A percentile compares a stretch with the other conserved stretches of the same genome.
Conservation (phyloP, 2,797 vertebrate genomes). For the Chrosomus eos region DNA sequence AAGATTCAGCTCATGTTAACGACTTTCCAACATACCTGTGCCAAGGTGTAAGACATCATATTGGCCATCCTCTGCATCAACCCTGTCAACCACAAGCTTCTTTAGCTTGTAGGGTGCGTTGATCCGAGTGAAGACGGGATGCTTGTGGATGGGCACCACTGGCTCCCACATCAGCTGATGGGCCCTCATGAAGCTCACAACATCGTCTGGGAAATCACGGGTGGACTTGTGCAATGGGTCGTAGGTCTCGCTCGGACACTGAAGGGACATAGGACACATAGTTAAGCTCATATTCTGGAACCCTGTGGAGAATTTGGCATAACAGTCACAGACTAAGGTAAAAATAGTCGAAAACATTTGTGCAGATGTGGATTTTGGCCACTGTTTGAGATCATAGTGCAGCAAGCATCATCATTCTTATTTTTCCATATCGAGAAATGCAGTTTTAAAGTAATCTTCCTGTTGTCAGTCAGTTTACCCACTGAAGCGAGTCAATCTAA, state of each 20-base stretch:
- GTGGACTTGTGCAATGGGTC: slow-evolving; percentile 84
- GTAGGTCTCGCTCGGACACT: slow-evolving; percentile 90
- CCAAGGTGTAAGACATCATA: slow-evolving; percentile 84
- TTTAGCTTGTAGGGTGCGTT: slow-evolving; percentile 73
- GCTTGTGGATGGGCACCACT: slow-evolving; percentile 76
- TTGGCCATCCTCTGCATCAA: slow-evolving; percentile 78
- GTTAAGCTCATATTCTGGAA: background rate
- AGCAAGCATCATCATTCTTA: background rate
- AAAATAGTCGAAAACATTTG: slow-evolving; percentile 9
- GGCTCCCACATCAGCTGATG: slow-evolving; percentile 92
- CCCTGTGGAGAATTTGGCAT: background rate
- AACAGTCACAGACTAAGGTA: background rate
- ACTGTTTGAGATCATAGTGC: background rate
- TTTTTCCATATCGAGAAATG: background rate
- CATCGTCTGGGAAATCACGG: slow-evolving; percentile 84
- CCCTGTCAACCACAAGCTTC: slow-evolving; percentile 82
- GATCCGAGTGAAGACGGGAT: slow-evolving; percentile 75
- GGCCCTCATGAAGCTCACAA: slow-evolving; percentile 86
- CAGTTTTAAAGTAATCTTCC: background rate
- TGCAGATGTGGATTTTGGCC: slow-evolving; percentile 29
- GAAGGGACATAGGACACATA: background rate
- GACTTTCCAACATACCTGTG: slow-evolving; percentile 76
- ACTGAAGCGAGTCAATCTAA: background rate
- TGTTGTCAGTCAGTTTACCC: background rate
- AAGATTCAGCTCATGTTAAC: background rate